Percentiles rank a stretch among this genome's conserved stretches.
Evolutionary conservation across 2,888 invertebrate species (phyloP).

Genomic region (Crossocerus cetratus): DNA sequence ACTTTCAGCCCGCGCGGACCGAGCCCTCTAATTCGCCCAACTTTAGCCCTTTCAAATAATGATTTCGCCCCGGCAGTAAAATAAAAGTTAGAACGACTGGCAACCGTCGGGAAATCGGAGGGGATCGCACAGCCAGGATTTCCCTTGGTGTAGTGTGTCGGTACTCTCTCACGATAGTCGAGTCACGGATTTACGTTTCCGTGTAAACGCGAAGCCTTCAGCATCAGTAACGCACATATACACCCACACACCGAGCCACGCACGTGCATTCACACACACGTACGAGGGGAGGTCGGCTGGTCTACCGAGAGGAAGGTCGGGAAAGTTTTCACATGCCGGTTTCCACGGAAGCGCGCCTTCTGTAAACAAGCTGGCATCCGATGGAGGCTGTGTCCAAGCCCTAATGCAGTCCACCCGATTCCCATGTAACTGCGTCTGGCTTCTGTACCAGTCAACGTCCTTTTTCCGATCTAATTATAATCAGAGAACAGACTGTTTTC

Average conservation of each 20-base stretch:
- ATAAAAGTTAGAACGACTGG: too few species aligned
- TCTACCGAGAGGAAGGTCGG: conserved; percentile 20
- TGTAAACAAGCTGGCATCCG: conserved; percentile 42
- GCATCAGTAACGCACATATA: conserved; percentile 5
- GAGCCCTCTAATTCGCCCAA: too few species aligned
- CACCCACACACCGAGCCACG: too few species aligned
- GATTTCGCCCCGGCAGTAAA: too few species aligned
- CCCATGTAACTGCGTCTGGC: conserved; percentile 29
- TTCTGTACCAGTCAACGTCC: conserved; percentile 21
- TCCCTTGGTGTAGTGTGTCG: neutral
- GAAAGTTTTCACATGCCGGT: conserved; percentile 54
- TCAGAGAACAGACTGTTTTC: conserved; percentile 11
- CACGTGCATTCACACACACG: conserved; percentile 16
- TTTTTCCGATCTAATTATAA: conserved; percentile 47
- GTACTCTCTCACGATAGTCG: conserved; percentile 17
- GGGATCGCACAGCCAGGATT: neutral
- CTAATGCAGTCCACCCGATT: conserved; percentile 3
- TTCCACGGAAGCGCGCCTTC: conserved; percentile 47
- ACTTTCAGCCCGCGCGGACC: neutral
- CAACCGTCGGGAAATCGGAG: neutral
- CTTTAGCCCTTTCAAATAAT: too few species aligned
- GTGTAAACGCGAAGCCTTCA: conserved; percentile 26
- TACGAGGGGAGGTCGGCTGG: too few species aligned
- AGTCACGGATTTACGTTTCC: conserved; percentile 44
- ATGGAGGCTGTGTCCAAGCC: conserved; percentile 12